Conservation (phyloP, 2,113 vertebrate species). For the Merops nubicus region DNA sequence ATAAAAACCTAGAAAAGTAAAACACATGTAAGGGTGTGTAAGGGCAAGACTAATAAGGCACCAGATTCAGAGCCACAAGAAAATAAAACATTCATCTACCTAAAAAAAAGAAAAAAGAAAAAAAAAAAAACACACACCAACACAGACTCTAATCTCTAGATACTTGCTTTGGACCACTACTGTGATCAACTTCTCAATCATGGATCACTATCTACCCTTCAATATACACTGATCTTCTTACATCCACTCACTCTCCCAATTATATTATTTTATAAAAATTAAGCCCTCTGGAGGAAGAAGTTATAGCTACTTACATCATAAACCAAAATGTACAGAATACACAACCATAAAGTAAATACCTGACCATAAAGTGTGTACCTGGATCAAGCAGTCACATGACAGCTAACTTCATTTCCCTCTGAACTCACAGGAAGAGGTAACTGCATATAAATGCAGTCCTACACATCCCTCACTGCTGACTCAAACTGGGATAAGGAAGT, state of each 20-base stretch:
- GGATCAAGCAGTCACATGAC: not conserved
- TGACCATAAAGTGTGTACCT: not conserved
- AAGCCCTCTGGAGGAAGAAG: not conserved
- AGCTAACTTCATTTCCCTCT: not conserved
- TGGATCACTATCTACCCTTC: not conserved
- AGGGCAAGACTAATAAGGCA: not conserved
- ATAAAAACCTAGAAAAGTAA: not conserved
- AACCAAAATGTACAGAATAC: not conserved
- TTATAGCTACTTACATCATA: not conserved
- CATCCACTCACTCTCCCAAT: not conserved
- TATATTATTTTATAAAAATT: not conserved
- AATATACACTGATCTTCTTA: not conserved
- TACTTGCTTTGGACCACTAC: not conserved
- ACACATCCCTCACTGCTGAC: not conserved
- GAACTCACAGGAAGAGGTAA: not conserved
- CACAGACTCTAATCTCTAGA: not conserved
- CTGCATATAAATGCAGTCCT: not conserved
- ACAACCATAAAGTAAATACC: not conserved
- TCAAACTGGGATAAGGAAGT: not conserved
- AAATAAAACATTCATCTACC: not conserved
- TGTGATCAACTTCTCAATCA: not conserved
- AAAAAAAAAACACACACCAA: not conserved
- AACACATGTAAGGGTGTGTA: not conserved
- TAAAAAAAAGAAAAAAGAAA: not conserved
- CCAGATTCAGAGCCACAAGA: not conserved